These are phyloP conservation scores for Pedetes capensis DNA, from an alignment of 2,113 vertebrate genomes.

Conservation along the genomic window DNA sequence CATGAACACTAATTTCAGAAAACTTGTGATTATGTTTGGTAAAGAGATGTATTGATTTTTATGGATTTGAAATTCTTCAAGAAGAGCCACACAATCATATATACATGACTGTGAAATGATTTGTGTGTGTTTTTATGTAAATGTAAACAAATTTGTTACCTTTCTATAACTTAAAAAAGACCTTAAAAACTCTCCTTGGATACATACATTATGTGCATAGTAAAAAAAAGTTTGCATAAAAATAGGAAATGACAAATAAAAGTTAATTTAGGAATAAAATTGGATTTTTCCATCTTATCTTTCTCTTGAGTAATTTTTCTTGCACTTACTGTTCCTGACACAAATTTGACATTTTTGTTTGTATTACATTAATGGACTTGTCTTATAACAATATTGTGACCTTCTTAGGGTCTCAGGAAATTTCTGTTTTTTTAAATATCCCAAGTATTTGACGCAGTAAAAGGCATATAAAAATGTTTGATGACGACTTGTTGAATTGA, in stretches of 20 bases:
- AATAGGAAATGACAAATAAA: neutral
- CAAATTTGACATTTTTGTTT: neutral
- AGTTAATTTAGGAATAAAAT: neutral
- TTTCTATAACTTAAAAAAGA: neutral
- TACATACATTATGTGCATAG: neutral
- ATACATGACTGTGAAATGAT: neutral
- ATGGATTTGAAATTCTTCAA: neutral
- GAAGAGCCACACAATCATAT: neutral
- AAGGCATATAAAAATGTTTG: neutral
- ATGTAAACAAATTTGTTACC: neutral
- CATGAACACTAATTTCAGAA: neutral
- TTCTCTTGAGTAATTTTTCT: constrained; percentile 10
- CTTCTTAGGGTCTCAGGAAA: neutral
- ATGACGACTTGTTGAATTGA: neutral
- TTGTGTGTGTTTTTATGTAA: neutral
- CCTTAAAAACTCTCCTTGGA: neutral
- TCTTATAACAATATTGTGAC: neutral
- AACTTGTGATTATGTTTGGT: neutral
- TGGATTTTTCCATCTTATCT: neutral
- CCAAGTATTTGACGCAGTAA: neutral
- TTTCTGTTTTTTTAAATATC: neutral
- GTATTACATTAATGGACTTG: neutral
- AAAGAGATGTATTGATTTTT: neutral
- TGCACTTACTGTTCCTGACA: neutral
- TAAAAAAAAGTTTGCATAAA: neutral